Percentiles rank a stretch among this genome's conserved stretches.
phyloP scores from a whole-genome alignment of 2,888 invertebrate species.

The Hirtodrosophila duncani region DNA sequence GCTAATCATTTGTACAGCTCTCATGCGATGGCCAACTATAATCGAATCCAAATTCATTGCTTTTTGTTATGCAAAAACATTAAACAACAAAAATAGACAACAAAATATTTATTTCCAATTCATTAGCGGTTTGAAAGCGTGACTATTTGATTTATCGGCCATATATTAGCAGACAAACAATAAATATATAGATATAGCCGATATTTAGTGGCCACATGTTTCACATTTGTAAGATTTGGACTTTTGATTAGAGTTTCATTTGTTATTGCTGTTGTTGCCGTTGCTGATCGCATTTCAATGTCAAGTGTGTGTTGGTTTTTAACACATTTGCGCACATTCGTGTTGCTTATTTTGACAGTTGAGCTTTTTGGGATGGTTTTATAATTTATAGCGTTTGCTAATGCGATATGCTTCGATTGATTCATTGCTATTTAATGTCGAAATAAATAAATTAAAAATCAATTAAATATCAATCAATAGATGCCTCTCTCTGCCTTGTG shows the following conservation, averaged over 20 bases:
- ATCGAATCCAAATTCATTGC: conserved; percentile 6
- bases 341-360: conserved; percentile 33
- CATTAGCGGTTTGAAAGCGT: conserved; percentile 50
- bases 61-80: conserved; percentile 24
- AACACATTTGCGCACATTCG: conserved; percentile 17
- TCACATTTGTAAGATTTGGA: conserved; percentile 57
- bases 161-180: too few species aligned
- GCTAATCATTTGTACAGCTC: too few species aligned
- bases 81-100: conserved; percentile 33
- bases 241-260: conserved; percentile 39
- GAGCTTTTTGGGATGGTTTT: conserved; percentile 2
- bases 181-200: conserved; percentile 15
- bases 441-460: conserved; percentile 56
- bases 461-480: conserved; percentile 63
- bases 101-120: conserved; percentile 39
- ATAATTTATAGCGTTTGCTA: conserved; percentile 8
- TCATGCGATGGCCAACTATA: too few species aligned
- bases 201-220: conserved; percentile 54
- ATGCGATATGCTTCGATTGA: conserved; percentile 25
- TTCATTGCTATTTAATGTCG: conserved; percentile 57
- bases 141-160: conserved; percentile 54
- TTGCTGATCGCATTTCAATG: conserved; percentile 10
- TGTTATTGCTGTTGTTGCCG: conserved; percentile 18
- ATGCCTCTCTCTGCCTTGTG: conserved; percentile 13
- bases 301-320: conserved; percentile 36